Percentiles rank a stretch among this genome's conserved stretches.
These are phyloP conservation scores for Fissipunctia ypsillon DNA, from an alignment of 2,888 invertebrate species.

Conservation along the genomic window DNA sequence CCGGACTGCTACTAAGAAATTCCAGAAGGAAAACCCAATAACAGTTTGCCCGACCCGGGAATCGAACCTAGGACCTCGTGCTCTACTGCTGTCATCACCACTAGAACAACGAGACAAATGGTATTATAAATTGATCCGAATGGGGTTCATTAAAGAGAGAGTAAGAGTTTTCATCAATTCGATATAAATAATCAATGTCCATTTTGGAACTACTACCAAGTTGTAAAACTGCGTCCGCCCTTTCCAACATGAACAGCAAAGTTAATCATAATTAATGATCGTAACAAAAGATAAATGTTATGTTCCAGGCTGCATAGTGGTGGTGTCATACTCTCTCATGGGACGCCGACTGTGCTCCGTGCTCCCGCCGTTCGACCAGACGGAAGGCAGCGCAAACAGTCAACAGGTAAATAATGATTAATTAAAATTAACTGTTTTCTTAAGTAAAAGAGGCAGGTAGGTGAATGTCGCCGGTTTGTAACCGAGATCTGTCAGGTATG, in stretches of 20 bases:
- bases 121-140: not conserved
- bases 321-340: conserved; percentile 93
- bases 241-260: too few species aligned
- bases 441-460: not conserved
- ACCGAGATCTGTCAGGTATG: not conserved
- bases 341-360: conserved; percentile 92
- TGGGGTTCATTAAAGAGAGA: not conserved
- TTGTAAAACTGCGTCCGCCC: not conserved
- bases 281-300: conserved; percentile 6
- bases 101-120: too few species aligned
- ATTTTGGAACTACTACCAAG: not conserved
- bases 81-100: too few species aligned
- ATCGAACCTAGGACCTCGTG: too few species aligned
- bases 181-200: not conserved
- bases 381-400: conserved; percentile 91
- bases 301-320: conserved; percentile 91
- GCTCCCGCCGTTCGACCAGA: conserved; percentile 92
- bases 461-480: not conserved
- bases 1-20: too few species aligned
- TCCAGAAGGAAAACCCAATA: too few species aligned
- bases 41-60: too few species aligned
- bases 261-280: not conserved
- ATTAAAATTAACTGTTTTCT: not conserved
- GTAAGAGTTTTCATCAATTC: not conserved
- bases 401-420: conserved; percentile 89